Conservation (phyloP, 2,797 vertebrate species). For the Merluccius polli region DNA sequence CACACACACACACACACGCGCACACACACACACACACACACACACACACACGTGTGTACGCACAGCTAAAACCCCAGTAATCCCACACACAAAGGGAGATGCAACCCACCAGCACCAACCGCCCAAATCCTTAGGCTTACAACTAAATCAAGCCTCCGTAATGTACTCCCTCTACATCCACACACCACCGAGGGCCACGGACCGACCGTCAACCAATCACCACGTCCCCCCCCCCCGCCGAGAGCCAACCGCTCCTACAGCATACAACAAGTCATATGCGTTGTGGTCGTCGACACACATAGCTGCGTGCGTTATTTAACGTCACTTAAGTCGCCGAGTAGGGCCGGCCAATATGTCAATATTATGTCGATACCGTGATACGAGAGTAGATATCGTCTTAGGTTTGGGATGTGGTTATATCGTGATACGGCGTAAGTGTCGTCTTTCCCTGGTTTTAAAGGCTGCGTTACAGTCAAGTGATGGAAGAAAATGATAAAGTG, state of each 20-base stretch:
- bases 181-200: constrained; percentile 19
- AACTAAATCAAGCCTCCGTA: constrained; percentile 52
- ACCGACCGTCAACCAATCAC: constrained; percentile 18
- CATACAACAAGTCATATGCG: constrained; percentile 4
- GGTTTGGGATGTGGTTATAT: too few species aligned
- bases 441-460: too few species aligned
- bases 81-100: constrained; percentile 34
- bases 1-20: not conserved
- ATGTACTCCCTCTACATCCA: constrained; percentile 29
- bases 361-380: too few species aligned
- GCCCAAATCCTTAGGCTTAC: constrained; percentile 57
- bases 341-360: too few species aligned
- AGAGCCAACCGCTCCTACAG: constrained; percentile 6
- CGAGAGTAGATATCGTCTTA: too few species aligned
- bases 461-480: too few species aligned
- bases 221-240: not conserved
- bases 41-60: constrained; percentile 19
- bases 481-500: too few species aligned
- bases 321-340: too few species aligned
- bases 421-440: too few species aligned
- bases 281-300: not conserved
- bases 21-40: constrained; percentile 4
- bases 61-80: constrained; percentile 35
- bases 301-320: too few species aligned
- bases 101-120: constrained; percentile 34